Conservation (phyloP, 2,888 invertebrate species). For the Yponomeuta evonymella region DNA sequence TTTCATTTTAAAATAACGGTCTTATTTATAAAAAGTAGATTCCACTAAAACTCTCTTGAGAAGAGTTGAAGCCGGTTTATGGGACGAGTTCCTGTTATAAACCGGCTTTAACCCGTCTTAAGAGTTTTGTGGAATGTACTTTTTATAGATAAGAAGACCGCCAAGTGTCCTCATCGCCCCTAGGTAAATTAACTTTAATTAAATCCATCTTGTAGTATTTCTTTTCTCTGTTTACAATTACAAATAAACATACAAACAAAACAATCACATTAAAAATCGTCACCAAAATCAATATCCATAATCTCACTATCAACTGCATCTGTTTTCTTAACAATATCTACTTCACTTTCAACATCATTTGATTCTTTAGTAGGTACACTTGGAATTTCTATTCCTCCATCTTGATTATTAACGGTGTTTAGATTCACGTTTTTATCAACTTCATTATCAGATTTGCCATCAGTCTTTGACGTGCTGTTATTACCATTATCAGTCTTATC, state of each 20-base stretch:
- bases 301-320: conserved; percentile 22
- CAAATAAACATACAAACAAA: not conserved
- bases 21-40: too few species aligned
- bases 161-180: not conserved
- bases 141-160: too few species aligned
- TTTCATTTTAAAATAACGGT: not conserved
- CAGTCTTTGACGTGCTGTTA: conserved; percentile 5
- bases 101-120: too few species aligned
- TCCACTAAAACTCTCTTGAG: too few species aligned
- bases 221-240: not conserved
- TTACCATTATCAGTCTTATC: conserved; percentile 16
- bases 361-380: not conserved
- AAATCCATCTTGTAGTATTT: not conserved
- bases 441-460: not conserved
- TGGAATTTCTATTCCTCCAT: not conserved
- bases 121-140: too few species aligned
- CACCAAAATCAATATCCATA: conserved; percentile 63
- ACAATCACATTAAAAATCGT: conserved; percentile 42
- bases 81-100: too few species aligned
- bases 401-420: not conserved
- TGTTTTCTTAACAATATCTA: conserved; percentile 15
- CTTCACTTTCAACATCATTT: conserved; percentile 17
- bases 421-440: not conserved
- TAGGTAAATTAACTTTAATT: not conserved
- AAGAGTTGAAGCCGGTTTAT: too few species aligned